A percentile compares a stretch with the other conserved stretches of the same genome.
These are phyloP conservation scores for Cryptocephalus primarius DNA, from an alignment of 2,888 invertebrate genomes.

Conservation along the genomic window DNA sequence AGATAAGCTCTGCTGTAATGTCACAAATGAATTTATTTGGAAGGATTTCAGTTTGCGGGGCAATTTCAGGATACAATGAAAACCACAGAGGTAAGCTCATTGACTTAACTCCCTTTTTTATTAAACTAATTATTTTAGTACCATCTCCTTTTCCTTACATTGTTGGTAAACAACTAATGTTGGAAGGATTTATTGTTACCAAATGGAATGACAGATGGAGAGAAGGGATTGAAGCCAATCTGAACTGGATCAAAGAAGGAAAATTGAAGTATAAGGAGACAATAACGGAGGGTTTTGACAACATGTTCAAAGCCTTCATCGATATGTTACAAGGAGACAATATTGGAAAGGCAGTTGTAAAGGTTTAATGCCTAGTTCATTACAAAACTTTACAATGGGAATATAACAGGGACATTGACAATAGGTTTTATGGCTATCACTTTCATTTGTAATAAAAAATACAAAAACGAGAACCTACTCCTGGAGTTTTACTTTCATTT, in stretches of 20 bases:
- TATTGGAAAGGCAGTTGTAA: constrained; percentile 24
- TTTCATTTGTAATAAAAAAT: too few species aligned
- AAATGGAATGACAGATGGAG: constrained; percentile 40
- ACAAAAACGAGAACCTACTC: too few species aligned
- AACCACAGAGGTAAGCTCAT: constrained; percentile 10
- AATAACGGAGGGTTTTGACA: constrained; percentile 51
- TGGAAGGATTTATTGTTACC: constrained; percentile 21
- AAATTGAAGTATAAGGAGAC: constrained; percentile 61
- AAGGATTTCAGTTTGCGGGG: constrained; percentile 58
- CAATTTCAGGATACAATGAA: constrained; percentile 56
- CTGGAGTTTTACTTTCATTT: too few species aligned
- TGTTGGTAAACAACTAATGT: constrained; percentile 17
- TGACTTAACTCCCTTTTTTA: neutral
- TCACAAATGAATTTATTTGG: constrained; percentile 53
- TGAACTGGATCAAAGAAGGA: constrained; percentile 55
- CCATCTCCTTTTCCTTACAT: constrained; percentile 7
- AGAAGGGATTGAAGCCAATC: constrained; percentile 52
- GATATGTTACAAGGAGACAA: constrained; percentile 23
- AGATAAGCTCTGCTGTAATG: constrained; percentile 50
- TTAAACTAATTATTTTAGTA: neutral
- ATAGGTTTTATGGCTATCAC: too few species aligned
- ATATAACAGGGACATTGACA: too few species aligned
- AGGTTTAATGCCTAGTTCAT: constrained; percentile 13
- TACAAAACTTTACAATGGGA: neutral
- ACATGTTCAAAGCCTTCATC: constrained; percentile 21